A percentile compares a stretch with the other conserved stretches of the same genome.
These are phyloP conservation scores for Dendroctonus ponderosae DNA, from an alignment of 1,140 invertebrate species.

Conservation along the genomic window DNA sequence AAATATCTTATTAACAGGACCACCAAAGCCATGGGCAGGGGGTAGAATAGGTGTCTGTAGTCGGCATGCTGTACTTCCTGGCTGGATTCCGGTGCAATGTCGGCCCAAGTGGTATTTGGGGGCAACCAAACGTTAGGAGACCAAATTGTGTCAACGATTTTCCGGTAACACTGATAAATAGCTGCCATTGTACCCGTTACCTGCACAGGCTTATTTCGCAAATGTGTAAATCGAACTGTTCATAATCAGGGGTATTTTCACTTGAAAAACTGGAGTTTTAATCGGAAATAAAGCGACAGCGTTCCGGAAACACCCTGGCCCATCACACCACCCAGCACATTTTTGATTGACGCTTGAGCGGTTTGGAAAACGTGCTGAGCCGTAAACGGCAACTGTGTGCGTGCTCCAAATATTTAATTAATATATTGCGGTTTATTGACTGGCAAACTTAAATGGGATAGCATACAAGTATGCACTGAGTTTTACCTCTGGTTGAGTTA, in stretches of 20 bases:
- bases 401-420: conserved; percentile 8
- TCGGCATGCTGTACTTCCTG: conserved; percentile 76
- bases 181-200: conserved; percentile 25
- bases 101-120: conserved; percentile 85
- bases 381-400: conserved; percentile 13
- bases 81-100: conserved; percentile 75
- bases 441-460: too few relatives aligned
- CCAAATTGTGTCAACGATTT: conserved; percentile 68
- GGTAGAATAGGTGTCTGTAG: conserved; percentile 76
- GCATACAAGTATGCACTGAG: too few relatives aligned
- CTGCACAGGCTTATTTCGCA: background rate
- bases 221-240: conserved; percentile 2
- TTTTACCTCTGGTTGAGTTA: too few relatives aligned
- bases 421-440: background rate
- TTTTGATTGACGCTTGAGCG: conserved; percentile 5
- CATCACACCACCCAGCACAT: conserved; percentile 16
- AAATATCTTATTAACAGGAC: conserved; percentile 72
- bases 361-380: background rate
- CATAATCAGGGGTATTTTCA: conserved; percentile 8
- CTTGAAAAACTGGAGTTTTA: conserved; percentile 8
- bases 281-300: background rate
- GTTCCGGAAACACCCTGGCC: conserved; percentile 18
- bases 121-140: conserved; percentile 82
- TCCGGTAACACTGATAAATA: conserved; percentile 30
- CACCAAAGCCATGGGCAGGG: conserved; percentile 76